Base-by-base conservation (phyloP, 2,113 vertebrate genomes). In the Sula dactylatra region DNA sequence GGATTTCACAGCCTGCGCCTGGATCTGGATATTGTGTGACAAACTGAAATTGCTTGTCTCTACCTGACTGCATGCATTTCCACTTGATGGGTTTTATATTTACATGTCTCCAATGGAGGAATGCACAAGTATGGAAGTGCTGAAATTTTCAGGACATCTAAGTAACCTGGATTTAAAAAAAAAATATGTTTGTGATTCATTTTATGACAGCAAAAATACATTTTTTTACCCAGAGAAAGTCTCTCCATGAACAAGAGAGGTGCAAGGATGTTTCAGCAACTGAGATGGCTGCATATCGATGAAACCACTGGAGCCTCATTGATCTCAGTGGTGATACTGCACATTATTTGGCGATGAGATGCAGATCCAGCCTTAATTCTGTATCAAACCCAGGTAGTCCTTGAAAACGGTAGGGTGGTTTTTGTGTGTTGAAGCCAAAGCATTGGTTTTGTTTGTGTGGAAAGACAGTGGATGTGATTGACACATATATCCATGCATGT, bases 21-120 rank as follows among this genome's bases (percentile, higher is more conserved):
- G 50, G 38, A 50, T 94, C 73, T 88, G 55, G n/a, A 10, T 81
- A 25, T 56, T 72, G 67, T 92, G 49, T 94, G 79, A 92, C 86
- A 90, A 77, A 80, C 38, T 55, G 50, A 84, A 95, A 95, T 84
- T 91, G 72, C 82, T 94, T 88, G 72, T 90, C 74, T 90, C 69
- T 82, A 89, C 61, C 95, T 90, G 82, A 74, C 61, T 89, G 86
- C 76, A 18, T 52, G n/a, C 13, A 36, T 93, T 95, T 94, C 77
- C 67, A 78, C 62, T 90, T 80, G 61, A 86, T 73, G 78, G 65
- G 16, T n/a, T 96, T 94, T 91, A 29, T 76, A 79, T 82, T 96
- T 96, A 55, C 54, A 1, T 88, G 73, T 67, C 54, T 71, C 27
- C 71, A 59, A 10, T 55, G 71, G 38, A 89, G 61, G 74, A 97